Conservation (phyloP, 2,888 invertebrate species). For the Pammene aurita region DNA sequence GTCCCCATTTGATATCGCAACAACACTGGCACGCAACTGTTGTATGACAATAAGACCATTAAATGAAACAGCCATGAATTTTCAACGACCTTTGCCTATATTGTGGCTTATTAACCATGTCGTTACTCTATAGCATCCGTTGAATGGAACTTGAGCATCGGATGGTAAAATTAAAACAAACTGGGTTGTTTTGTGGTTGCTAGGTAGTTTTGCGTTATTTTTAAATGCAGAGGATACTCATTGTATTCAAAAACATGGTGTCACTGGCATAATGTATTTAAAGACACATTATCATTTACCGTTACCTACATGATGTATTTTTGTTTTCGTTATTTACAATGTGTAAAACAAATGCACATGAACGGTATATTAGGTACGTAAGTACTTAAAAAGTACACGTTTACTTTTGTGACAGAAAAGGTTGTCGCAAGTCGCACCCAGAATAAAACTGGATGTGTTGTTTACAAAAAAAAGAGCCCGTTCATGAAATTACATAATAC, state of each 20-base stretch:
- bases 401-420: too few relatives aligned
- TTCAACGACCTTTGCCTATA: constrained; percentile 26
- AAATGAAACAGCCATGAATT: constrained; percentile 25
- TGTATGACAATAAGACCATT: constrained; percentile 13
- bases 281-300: background rate
- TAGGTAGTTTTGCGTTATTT: background rate
- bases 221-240: background rate
- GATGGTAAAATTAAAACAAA: background rate
- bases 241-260: constrained; percentile 1
- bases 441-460: background rate
- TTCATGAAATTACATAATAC: constrained; percentile 47
- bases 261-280: background rate
- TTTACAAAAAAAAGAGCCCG: constrained; percentile 15
- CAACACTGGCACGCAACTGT: constrained; percentile 23
- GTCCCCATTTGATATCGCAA: constrained; percentile 30
- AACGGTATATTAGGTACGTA: too few relatives aligned
- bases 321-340: too few relatives aligned
- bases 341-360: too few relatives aligned
- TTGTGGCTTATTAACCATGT: constrained; percentile 12
- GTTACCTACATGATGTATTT: background rate
- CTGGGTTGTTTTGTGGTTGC: background rate
- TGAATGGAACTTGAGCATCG: constrained; percentile 8
- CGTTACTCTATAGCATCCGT: constrained; percentile 12
- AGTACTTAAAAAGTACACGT: too few relatives aligned
- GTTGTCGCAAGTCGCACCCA: background rate